Evolutionary conservation across 2,888 invertebrate species (phyloP).

Genomic region (Arge pagana): DNA sequence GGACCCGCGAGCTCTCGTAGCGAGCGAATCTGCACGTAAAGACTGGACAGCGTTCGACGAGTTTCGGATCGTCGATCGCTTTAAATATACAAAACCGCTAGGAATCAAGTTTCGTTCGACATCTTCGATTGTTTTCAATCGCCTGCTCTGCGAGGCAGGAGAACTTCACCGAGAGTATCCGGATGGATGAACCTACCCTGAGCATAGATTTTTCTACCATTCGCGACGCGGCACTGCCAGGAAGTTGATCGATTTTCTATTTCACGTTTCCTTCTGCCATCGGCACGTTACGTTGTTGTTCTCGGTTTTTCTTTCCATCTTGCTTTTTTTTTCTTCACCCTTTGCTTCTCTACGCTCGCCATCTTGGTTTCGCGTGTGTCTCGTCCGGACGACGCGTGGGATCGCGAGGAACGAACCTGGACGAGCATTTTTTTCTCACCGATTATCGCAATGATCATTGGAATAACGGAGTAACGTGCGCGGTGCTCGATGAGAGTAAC

Average conservation of each 20-base stretch:
- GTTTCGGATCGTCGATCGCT: conserved; percentile 16
- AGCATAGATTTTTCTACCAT: no score
- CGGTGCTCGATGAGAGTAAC: no score
- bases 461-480: no score
- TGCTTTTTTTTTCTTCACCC: conserved; percentile 12
- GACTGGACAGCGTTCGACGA: conserved; percentile 17
- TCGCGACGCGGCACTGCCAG: conserved; percentile 14
- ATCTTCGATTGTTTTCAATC: conserved; percentile 7
- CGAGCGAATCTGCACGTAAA: conserved; percentile 20
- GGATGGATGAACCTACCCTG: no score
- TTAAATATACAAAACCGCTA: conserved; percentile 16
- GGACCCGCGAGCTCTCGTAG: conserved; percentile 16
- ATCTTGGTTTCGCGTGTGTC: conserved; percentile 15
- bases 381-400: no score
- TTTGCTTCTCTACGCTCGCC: conserved; percentile 8
- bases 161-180: no score
- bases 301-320: neutral
- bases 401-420: no score
- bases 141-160: neutral
- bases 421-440: no score
- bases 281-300: conserved; percentile 1
- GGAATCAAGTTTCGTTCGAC: conserved; percentile 7
- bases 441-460: no score
- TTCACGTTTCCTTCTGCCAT: conserved; percentile 12
- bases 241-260: conserved; percentile 9